Evolutionary conservation across 2,797 vertebrate species (phyloP).

Genomic region (Enteromius argenteus): DNA sequence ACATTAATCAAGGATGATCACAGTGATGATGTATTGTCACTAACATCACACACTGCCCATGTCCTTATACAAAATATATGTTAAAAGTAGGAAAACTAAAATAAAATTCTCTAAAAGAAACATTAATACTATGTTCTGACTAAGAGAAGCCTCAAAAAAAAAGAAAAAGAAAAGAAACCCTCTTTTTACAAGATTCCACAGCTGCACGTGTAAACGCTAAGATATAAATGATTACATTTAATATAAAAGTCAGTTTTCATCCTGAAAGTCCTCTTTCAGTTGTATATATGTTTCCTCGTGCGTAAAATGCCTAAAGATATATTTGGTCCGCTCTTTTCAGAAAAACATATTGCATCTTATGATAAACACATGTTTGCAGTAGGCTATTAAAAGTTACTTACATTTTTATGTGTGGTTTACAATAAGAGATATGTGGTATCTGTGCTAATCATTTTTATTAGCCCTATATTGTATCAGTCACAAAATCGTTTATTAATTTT

Average conservation of each 20-base stretch:
- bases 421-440: not conserved
- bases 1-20: not conserved
- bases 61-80: not conserved
- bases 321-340: not conserved
- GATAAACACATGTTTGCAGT: not conserved
- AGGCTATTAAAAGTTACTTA: not conserved
- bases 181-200: not conserved
- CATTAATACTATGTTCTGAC: not conserved
- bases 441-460: not conserved
- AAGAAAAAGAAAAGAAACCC: not conserved
- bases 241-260: not conserved
- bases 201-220: not conserved
- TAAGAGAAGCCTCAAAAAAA: not conserved
- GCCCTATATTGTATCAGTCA: not conserved
- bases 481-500: not conserved
- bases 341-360: not conserved
- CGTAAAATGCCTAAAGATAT: slow-evolving; percentile 70
- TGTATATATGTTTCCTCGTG: slow-evolving; percentile 65
- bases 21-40: not conserved
- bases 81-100: not conserved
- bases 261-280: not conserved
- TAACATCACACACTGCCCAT: not conserved
- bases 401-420: not conserved
- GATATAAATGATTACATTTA: not conserved
- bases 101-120: not conserved